Conservation (phyloP, 1,140 invertebrate genomes). For the Drosophila melanica region DNA sequence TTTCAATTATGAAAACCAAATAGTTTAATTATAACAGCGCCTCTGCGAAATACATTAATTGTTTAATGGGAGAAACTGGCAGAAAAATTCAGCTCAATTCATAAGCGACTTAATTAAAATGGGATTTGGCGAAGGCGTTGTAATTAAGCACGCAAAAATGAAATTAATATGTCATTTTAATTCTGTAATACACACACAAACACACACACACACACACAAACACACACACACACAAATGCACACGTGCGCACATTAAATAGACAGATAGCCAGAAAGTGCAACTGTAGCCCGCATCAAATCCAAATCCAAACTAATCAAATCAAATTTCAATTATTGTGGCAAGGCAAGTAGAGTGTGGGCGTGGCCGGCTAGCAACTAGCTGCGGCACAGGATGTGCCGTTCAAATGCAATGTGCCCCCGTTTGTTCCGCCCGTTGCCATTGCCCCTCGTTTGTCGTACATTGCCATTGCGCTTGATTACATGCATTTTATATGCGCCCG, state of each 20-base stretch:
- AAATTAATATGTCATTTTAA: constrained; percentile 66
- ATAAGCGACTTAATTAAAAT: constrained; percentile 67
- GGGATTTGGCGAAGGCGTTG: constrained; percentile 56
- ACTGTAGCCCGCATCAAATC: constrained; percentile 34
- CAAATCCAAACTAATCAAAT: constrained; percentile 79
- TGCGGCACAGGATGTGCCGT: constrained; percentile 16
- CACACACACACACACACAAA: not conserved
- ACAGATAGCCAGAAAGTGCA: not conserved
- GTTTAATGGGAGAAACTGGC: constrained; percentile 40
- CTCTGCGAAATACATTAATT: constrained; percentile 49
- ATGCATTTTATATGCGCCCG: constrained; percentile 79
- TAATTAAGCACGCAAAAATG: constrained; percentile 55
- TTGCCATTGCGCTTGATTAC: constrained; percentile 81
- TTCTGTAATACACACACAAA: constrained; percentile 23
- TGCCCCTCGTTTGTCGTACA: constrained; percentile 41
- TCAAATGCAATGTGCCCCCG: constrained; percentile 51
- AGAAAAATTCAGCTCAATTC: constrained; percentile 17
- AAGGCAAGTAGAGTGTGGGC: constrained; percentile 35
- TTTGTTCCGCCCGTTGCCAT: not conserved
- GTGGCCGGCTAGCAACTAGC: not conserved
- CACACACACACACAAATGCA: constrained; percentile 2
- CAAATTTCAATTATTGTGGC: constrained; percentile 80
- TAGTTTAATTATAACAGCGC: constrained; percentile 70
- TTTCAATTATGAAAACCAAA: constrained; percentile 80
- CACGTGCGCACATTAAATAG: not conserved